phyloP scores from a whole-genome alignment of 2,888 invertebrate genomes.

The Megalurothrips usitatus region DNA sequence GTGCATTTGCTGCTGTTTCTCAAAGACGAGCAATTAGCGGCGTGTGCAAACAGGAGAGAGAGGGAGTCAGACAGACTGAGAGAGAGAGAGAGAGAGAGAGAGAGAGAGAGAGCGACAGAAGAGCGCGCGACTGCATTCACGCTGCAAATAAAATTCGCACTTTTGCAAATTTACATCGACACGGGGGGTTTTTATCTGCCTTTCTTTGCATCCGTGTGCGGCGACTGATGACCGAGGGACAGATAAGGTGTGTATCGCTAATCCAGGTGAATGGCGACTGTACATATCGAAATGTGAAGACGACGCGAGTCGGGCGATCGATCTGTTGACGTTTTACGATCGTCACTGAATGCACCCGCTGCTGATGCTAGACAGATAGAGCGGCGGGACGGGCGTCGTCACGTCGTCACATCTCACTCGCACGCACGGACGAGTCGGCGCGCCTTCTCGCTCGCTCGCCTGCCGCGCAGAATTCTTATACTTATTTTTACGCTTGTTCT shows the following conservation, averaged over 20 bases:
- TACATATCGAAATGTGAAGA: no score
- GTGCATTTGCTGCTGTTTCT: not conserved
- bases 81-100: not conserved
- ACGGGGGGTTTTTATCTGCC: not conserved
- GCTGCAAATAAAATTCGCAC: not conserved
- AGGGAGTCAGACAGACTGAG: not conserved
- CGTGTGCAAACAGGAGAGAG: not conserved
- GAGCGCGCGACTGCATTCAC: not conserved
- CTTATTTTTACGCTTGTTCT: conserved; percentile 3
- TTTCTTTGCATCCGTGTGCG: not conserved
- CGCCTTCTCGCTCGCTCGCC: no score
- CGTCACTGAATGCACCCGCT: no score
- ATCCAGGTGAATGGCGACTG: no score
- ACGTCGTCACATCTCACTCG: not conserved
- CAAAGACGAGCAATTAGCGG: not conserved
- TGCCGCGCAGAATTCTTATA: not conserved
- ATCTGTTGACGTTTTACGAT: no score
- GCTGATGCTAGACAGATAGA: not conserved
- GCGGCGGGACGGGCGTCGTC: no score
- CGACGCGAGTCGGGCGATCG: no score
- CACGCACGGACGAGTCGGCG: not conserved
- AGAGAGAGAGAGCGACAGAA: not conserved
- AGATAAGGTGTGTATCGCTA: no score
- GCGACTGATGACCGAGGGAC: no score
- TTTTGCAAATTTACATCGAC: not conserved